Conservation (phyloP, 1,140 invertebrate species). For the Anastatus disparis region DNA sequence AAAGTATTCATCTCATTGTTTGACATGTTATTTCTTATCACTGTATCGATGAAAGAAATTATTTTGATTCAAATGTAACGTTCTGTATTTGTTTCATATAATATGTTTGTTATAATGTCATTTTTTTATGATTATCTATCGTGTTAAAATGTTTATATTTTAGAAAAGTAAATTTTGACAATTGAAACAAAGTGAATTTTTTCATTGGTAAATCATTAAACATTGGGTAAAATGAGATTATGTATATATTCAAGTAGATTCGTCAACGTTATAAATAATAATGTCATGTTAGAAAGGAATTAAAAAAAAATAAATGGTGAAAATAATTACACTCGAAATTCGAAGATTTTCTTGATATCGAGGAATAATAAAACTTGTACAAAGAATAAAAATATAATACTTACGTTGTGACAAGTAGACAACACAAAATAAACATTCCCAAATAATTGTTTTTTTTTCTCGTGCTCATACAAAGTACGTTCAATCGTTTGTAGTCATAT, state of each 20-base stretch:
- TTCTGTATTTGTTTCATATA: neutral
- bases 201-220: slow-evolving; percentile 21
- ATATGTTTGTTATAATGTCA: neutral
- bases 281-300: neutral
- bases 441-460: slow-evolving; percentile 4
- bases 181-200: neutral
- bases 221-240: neutral
- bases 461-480: neutral
- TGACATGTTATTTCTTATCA: neutral
- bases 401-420: neutral
- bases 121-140: neutral
- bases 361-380: neutral
- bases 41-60: slow-evolving; percentile 8
- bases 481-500: slow-evolving; percentile 26
- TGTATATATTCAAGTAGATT: slow-evolving; percentile 30
- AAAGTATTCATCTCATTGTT: too few species aligned
- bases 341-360: neutral
- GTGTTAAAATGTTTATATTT: slow-evolving; percentile 1
- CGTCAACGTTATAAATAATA: slow-evolving; percentile 4
- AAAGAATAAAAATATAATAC: slow-evolving; percentile 9
- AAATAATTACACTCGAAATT: neutral
- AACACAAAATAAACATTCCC: neutral
- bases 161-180: too few species aligned
- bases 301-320: too few species aligned
- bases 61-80: neutral